phyloP scores from a whole-genome alignment of 2,113 vertebrate genomes.

The Hypanus sabinus region DNA sequence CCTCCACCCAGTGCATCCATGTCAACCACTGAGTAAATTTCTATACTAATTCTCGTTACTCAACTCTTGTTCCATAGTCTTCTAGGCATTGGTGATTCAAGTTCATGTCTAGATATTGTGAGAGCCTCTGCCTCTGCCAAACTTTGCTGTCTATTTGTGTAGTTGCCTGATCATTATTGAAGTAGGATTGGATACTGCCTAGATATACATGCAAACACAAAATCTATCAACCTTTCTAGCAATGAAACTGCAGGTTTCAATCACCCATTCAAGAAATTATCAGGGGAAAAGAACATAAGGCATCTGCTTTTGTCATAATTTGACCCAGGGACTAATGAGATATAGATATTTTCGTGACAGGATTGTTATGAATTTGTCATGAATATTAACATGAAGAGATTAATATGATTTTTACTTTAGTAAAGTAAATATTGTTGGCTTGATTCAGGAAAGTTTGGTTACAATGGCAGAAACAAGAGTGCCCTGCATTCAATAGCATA shows the following conservation, averaged over 20 bases:
- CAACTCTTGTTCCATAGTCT: no score
- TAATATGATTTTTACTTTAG: neutral
- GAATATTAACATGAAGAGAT: neutral
- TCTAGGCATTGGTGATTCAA: no score
- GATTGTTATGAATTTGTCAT: neutral
- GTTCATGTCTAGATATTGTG: no score
- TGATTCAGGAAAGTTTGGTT: neutral
- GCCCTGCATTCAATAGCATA: neutral
- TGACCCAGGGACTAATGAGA: neutral
- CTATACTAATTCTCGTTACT: no score
- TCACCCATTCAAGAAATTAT: neutral
- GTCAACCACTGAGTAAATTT: no score
- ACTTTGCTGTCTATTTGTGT: no score
- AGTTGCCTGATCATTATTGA: neutral
- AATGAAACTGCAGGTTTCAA: neutral
- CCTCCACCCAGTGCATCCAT: no score
- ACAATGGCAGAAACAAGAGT: neutral
- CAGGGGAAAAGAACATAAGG: neutral
- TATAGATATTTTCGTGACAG: neutral
- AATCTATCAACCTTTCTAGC: neutral
- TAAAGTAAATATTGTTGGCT: neutral
- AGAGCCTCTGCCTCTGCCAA: no score
- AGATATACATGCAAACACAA: neutral
- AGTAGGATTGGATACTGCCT: neutral
- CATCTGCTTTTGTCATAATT: neutral